Conservation (phyloP, 2,797 vertebrate species). For the Carcharodon carcharias region DNA sequence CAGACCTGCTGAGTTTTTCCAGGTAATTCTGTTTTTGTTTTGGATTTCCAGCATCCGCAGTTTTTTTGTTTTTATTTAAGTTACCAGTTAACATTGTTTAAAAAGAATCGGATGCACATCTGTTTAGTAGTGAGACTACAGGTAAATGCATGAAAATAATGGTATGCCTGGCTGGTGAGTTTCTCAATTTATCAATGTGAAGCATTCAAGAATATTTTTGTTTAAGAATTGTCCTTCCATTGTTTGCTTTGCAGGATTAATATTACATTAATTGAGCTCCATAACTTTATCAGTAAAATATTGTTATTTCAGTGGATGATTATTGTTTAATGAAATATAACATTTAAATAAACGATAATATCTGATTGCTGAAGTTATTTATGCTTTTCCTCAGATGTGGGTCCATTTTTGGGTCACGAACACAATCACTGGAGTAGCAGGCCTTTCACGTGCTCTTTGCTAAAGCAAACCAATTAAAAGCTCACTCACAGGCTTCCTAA, state of each 20-base stretch:
- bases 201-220: neutral
- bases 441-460: too few relatives aligned
- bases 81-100: neutral
- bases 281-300: neutral
- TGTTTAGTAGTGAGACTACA: neutral
- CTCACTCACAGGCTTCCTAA: too few relatives aligned
- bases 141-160: neutral
- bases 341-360: too few relatives aligned
- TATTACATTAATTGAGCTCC: neutral
- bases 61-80: too few relatives aligned
- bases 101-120: neutral
- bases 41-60: too few relatives aligned
- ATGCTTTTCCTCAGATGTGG: too few relatives aligned
- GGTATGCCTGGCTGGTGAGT: neutral
- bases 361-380: neutral
- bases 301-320: neutral
- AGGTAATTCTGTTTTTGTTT: too few relatives aligned
- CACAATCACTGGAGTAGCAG: too few relatives aligned
- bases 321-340: neutral
- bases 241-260: neutral
- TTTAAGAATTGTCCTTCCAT: neutral
- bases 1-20: too few relatives aligned
- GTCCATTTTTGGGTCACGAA: too few relatives aligned
- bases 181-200: neutral
- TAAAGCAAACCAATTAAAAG: too few relatives aligned